Conservation (phyloP, 2,797 vertebrate genomes). For the Phataginus tetradactyla region DNA sequence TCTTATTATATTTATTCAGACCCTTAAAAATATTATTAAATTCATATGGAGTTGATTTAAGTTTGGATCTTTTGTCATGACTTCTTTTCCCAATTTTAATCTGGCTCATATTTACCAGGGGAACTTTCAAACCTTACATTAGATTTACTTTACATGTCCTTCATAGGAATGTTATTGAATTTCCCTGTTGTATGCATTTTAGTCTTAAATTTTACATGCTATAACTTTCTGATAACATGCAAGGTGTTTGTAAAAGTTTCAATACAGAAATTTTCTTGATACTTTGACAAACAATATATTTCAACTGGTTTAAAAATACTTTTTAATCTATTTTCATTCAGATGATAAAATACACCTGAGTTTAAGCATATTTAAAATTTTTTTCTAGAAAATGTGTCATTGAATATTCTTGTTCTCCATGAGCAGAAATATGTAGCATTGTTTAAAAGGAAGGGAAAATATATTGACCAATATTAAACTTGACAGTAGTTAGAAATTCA, state of each 20-base stretch:
- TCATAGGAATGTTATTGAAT: constrained; percentile 39
- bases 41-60: neutral
- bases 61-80: neutral
- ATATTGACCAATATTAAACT: neutral
- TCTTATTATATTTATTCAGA: neutral
- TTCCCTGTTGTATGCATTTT: constrained; percentile 36
- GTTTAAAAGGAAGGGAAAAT: neutral
- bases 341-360: neutral
- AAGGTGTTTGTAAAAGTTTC: neutral
- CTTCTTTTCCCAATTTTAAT: constrained; percentile 61
- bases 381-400: neutral
- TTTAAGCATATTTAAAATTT: neutral
- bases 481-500: neutral
- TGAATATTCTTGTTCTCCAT: neutral
- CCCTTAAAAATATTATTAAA: neutral
- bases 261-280: neutral
- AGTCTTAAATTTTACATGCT: neutral
- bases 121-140: constrained; percentile 24
- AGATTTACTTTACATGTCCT: constrained; percentile 41
- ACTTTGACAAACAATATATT: neutral
- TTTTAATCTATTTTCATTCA: neutral
- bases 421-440: neutral
- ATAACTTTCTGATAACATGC: constrained; percentile 6
- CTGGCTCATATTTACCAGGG: neutral
- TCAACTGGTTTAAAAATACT: neutral